Base-by-base conservation (phyloP, 2,113 vertebrate species). In the Petrocephalus microphthalmus region DNA sequence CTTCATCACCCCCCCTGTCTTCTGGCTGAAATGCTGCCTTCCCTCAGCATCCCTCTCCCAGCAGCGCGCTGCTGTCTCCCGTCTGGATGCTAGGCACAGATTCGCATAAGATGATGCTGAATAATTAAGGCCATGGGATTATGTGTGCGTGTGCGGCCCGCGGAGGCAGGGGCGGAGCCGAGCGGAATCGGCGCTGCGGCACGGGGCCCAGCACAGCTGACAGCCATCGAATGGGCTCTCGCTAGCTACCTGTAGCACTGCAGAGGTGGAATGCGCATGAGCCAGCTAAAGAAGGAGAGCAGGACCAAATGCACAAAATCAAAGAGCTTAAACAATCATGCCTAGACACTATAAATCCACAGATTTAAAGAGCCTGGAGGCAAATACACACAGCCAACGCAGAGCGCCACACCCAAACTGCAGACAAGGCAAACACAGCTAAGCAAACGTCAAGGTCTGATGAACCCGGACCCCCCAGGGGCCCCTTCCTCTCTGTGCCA, bases 91-190 rank as follows among this genome's bases (percentile, higher is more conserved):
- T 0, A n/a, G 82, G 78, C 47, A 45, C 45, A 81, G 67, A 86
- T 89, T 81, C 49, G 60, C 19, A 85, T 71, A 54, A 74, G 47
- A 84, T 53, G 52, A 67, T 81, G 29, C 33, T 89, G 89, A 89
- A 91, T 91, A 91, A 90, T 89, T 89, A 89, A 89, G 82, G 84
- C 45, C 74, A 85, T 87, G 89, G 83, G 85, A 81, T 25, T 78
- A 89, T 90, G 88, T 87, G 64, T 42, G 83, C 85, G 49, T 88
- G 81, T 52, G 87, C 22, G 86, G 47, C 5, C 25, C 13, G 37
- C 7, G 25, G 13, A 17, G 85, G 74, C 22, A 47, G 51, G 7
- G 49, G 33, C 17, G 13, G 25, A 15, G 25, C 51, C 6, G 67
- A 5, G 29, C 6, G n/a, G 5, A 11, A 7, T 33, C 11, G 51